Conservation (phyloP, 2,113 vertebrate genomes). For the Anoplopoma fimbria region DNA sequence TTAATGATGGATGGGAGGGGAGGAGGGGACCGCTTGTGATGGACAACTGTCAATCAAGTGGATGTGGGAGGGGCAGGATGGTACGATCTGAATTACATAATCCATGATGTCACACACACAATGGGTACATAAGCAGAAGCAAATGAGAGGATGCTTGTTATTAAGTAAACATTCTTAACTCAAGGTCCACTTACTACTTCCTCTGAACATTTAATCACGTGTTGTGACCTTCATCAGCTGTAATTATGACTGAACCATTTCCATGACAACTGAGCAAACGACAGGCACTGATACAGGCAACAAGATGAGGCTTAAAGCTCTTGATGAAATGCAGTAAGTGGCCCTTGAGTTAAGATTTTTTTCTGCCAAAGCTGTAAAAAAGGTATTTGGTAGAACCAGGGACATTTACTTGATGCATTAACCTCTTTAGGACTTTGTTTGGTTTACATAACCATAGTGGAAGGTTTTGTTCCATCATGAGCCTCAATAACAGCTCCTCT, state of each 20-base stretch:
- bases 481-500: not conserved
- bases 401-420: not conserved
- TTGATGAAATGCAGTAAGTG: not conserved
- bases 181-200: not conserved
- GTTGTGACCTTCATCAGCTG: not conserved
- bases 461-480: not conserved
- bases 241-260: not conserved
- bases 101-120: not conserved
- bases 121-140: not conserved
- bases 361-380: not conserved
- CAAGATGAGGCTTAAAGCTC: not conserved
- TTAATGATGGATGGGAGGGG: slow-evolving; percentile 20
- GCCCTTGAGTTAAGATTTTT: not conserved
- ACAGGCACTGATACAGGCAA: not conserved
- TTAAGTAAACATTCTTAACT: not conserved
- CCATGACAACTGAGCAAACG: not conserved
- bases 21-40: slow-evolving; percentile 54
- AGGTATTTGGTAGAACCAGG: not conserved
- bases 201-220: not conserved
- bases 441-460: not conserved
- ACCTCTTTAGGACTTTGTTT: not conserved
- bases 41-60: slow-evolving; percentile 67
- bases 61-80: slow-evolving; percentile 42
- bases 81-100: not conserved
- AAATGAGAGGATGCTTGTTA: not conserved